Evolutionary conservation across 2,113 vertebrate genomes (phyloP), one percentile per base, ranked within the genome.

Genomic region (Labeo catla): DNA sequence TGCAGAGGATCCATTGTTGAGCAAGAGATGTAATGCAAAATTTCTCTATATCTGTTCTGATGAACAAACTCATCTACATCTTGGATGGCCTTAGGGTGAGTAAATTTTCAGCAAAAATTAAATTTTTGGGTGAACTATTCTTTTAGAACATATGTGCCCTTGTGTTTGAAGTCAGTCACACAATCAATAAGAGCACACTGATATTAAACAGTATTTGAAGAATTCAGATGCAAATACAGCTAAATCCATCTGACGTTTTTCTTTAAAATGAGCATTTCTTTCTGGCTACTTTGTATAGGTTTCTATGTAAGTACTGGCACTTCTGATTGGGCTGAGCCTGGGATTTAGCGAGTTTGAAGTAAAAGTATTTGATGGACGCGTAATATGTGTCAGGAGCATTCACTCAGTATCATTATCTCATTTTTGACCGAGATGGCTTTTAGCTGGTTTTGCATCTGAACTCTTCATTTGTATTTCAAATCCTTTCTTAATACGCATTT

Each of bases 121-220:
- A 39, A 39, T 39, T 39, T 39, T 39, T 4, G 39, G 39, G 39
- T 59, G 6, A 59, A 21, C 19, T 21, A n/a, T 59, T 59, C 19
- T 59, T 21, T 8, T 8, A 65, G 49, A 54, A 74, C 28, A 36
- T 2, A 61, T 47, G 54, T 79, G 77, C 15, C 54, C 61, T 61
- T 79, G 19, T 21, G 36, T 43, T 79, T 61, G 54, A 54, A 43
- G 36, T 61, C 54, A 79, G 54, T 61, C 36, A 80, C 10, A 63
- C 50, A 78, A 21, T 78, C 50, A 57, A 11, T 78, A 21, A 57
- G 34, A 57, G 36, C 50, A 78, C 13, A 11, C 19, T n/a, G 34
- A 59, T 61, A 59, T 79, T 45, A 61, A 79, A 61, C 36, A 77
- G n/a, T 59, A n/a, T 59, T n/a, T n/a, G n/a, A n/a, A n/a, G n/a